Percentiles rank a stretch among this genome's conserved stretches.
phyloP scores from a whole-genome alignment of 2,113 vertebrate species.

The Neomonachus schauinslandi region DNA sequence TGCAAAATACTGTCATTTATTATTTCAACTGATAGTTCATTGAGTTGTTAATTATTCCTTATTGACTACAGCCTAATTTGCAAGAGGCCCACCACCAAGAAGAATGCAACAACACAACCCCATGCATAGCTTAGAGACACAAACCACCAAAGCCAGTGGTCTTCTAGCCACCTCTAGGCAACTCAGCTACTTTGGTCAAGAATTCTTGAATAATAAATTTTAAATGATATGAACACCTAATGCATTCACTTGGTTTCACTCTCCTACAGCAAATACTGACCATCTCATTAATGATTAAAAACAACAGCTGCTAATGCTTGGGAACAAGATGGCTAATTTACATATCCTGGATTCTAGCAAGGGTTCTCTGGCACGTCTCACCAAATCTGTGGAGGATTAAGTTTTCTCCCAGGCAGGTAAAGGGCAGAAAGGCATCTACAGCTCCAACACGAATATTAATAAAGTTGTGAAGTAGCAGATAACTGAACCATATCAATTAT shows the following conservation, averaged over 20 bases:
- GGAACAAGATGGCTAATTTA: slow-evolving; percentile 72
- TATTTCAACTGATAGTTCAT: neutral
- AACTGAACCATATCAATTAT: slow-evolving; percentile 77
- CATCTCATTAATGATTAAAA: slow-evolving; percentile 72
- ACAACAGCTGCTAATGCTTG: slow-evolving; percentile 71
- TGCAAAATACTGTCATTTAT: neutral
- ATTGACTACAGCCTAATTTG: neutral
- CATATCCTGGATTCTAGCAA: slow-evolving; percentile 55
- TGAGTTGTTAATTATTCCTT: neutral
- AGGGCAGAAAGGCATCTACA: slow-evolving; percentile 63
- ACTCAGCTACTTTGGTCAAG: neutral
- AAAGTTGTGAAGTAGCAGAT: slow-evolving; percentile 67
- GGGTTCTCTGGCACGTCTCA: neutral
- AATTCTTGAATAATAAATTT: slow-evolving; percentile 39
- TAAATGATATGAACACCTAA: slow-evolving; percentile 37
- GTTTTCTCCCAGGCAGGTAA: slow-evolving; percentile 68
- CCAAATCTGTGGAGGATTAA: neutral
- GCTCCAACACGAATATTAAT: slow-evolving; percentile 71
- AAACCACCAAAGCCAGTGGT: neutral
- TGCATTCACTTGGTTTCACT: slow-evolving; percentile 3
- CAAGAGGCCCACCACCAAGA: neutral
- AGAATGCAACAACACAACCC: neutral
- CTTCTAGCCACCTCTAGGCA: neutral
- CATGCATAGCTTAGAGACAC: neutral
- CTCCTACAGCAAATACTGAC: slow-evolving; percentile 36